These are phyloP conservation scores for Thamnaconus septentrionalis DNA, from an alignment of 2,113 vertebrate species.

Conservation along the genomic window DNA sequence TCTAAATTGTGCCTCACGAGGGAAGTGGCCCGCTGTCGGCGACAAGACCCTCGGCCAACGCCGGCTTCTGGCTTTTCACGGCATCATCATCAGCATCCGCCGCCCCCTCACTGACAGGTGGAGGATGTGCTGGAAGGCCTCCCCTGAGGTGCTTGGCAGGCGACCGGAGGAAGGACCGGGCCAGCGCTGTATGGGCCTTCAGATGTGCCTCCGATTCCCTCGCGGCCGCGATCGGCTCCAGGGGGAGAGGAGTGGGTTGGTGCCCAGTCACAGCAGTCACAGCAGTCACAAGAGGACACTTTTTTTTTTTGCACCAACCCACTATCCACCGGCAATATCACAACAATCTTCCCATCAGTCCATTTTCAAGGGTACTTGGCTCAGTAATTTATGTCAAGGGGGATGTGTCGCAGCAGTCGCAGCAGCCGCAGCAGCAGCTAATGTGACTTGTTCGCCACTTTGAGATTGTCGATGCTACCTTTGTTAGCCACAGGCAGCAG, in stretches of 20 bases:
- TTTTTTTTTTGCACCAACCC: too few relatives aligned
- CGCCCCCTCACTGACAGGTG: slow-evolving; percentile 42
- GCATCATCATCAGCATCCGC: slow-evolving; percentile 45
- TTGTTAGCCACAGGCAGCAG: too few relatives aligned
- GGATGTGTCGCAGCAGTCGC: too few relatives aligned
- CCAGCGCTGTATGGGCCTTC: slow-evolving; percentile 30
- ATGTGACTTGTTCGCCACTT: too few relatives aligned
- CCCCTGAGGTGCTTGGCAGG: slow-evolving; percentile 38
- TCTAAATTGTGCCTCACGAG: slow-evolving; percentile 46
- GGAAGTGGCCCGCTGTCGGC: slow-evolving; percentile 42
- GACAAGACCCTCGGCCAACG: slow-evolving; percentile 29
- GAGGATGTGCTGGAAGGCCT: slow-evolving; percentile 45
- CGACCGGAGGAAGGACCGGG: slow-evolving; percentile 30
- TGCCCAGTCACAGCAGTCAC: too few relatives aligned
- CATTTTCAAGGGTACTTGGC: too few relatives aligned
- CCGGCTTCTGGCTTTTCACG: slow-evolving; percentile 35
- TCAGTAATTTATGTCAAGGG: too few relatives aligned
- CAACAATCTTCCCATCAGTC: too few relatives aligned
- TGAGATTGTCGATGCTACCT: too few relatives aligned
- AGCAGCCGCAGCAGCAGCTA: too few relatives aligned
- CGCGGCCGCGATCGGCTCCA: slow-evolving; percentile 7
- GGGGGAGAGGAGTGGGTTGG: slow-evolving; percentile 8
- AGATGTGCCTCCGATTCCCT: slow-evolving; percentile 37
- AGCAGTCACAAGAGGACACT: too few relatives aligned
- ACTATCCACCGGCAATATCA: too few relatives aligned